Conservation (phyloP, 2,888 invertebrate genomes). For the Parnassius glacialis region DNA sequence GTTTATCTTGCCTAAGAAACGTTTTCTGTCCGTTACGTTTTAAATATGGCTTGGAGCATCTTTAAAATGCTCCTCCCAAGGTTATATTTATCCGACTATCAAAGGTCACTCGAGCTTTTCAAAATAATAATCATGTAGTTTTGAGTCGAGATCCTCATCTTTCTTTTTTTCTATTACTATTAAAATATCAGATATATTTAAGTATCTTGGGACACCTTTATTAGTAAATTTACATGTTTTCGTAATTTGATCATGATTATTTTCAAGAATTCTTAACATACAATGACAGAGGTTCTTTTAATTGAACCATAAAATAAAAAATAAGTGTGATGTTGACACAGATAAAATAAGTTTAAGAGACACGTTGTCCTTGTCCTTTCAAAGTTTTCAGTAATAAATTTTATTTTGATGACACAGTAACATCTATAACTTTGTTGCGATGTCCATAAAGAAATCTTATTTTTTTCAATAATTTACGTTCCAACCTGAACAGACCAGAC, state of each 20-base stretch:
- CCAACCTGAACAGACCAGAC: no score
- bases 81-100: background rate
- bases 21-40: no score
- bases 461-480: background rate
- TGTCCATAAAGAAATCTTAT: constrained; percentile 4
- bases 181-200: no score
- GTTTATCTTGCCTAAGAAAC: no score
- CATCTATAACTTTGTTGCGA: constrained; percentile 11
- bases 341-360: constrained; percentile 22
- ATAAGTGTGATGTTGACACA: constrained; percentile 20
- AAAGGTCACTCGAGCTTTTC: constrained; percentile 5
- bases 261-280: background rate
- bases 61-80: constrained; percentile 5
- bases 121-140: background rate
- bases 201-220: no score
- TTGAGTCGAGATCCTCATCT: background rate
- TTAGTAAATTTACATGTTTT: no score
- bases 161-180: background rate
- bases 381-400: constrained; percentile 17
- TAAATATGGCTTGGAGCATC: no score
- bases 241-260: no score
- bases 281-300: background rate
- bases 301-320: background rate
- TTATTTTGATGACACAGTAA: constrained; percentile 9
- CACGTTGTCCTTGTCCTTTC: constrained; percentile 14